Percentiles rank a stretch among this genome's conserved stretches.
These are phyloP conservation scores for Drosophila orena DNA, from an alignment of 1,140 invertebrate genomes.

Conservation along the genomic window DNA sequence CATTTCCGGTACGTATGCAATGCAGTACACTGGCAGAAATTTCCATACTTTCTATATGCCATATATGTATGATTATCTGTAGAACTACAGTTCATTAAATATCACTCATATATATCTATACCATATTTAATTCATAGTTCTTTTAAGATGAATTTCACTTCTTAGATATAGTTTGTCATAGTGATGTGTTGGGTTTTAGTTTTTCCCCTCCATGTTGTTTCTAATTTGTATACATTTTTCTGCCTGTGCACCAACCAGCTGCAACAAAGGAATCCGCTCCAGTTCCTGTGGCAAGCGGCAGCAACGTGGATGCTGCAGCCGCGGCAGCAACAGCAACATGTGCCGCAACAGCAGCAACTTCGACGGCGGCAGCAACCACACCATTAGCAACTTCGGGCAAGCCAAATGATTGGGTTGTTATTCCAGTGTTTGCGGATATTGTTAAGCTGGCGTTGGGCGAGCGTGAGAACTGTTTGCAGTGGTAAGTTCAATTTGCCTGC, in stretches of 20 bases:
- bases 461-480: conserved; percentile 80
- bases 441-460: conserved; percentile 82
- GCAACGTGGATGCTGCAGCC: conserved; percentile 26
- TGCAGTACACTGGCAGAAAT: neutral
- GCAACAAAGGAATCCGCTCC: conserved; percentile 35
- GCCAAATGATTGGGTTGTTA: conserved; percentile 84
- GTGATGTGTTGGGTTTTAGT: no score
- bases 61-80: no score
- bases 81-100: no score
- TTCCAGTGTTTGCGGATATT: conserved; percentile 84
- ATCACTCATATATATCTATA: no score
- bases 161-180: no score
- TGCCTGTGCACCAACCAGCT: neutral
- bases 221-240: neutral
- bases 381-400: conserved; percentile 45
- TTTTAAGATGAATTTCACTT: no score
- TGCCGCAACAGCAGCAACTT: conserved; percentile 8
- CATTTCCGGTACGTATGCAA: conserved; percentile 59
- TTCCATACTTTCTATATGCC: no score
- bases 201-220: no score
- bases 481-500: conserved; percentile 61
- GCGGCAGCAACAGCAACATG: conserved; percentile 11
- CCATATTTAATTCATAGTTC: no score
- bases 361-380: conserved; percentile 32
- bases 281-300: conserved; percentile 39